Percentiles rank a stretch among this genome's conserved stretches.
phyloP scores from a whole-genome alignment of 2,797 vertebrate genomes.

The Eidolon dupreanum region DNA sequence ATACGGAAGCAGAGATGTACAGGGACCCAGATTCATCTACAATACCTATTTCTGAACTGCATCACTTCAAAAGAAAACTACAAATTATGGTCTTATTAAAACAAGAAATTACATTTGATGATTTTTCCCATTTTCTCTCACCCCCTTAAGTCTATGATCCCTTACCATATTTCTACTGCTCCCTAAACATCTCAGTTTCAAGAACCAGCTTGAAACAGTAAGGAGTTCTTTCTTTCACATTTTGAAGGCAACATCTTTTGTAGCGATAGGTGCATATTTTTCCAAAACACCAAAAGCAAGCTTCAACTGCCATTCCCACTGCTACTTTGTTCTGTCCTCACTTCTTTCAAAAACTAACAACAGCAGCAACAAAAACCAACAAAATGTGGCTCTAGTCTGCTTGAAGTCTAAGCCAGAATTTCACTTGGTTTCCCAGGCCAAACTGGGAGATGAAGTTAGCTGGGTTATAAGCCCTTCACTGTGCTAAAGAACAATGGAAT shows the following conservation, averaged over 20 bases:
- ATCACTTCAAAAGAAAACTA: background rate
- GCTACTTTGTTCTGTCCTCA: background rate
- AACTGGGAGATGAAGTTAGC: background rate
- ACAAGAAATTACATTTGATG: background rate
- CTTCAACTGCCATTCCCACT: background rate
- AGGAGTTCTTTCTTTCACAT: background rate
- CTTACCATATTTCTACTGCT: background rate
- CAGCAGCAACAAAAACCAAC: background rate
- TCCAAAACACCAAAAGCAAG: background rate
- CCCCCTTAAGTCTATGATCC: background rate
- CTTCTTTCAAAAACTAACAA: conserved; percentile 41
- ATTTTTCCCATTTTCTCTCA: background rate
- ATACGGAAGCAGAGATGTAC: background rate
- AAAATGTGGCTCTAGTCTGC: background rate
- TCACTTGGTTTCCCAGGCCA: background rate
- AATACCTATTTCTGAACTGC: background rate
- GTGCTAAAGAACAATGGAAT: conserved; percentile 30
- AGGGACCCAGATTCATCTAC: background rate
- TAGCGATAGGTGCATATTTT: background rate
- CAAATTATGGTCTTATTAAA: background rate
- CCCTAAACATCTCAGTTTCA: background rate
- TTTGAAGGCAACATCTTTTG: background rate
- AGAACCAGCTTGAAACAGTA: background rate
- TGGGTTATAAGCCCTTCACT: background rate
- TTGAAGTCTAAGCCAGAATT: conserved; percentile 22